A percentile compares a stretch with the other conserved stretches of the same genome.
These are phyloP conservation scores for Sterrhoptilus dennistouni DNA, from an alignment of 2,113 vertebrate species.

Conservation along the genomic window DNA sequence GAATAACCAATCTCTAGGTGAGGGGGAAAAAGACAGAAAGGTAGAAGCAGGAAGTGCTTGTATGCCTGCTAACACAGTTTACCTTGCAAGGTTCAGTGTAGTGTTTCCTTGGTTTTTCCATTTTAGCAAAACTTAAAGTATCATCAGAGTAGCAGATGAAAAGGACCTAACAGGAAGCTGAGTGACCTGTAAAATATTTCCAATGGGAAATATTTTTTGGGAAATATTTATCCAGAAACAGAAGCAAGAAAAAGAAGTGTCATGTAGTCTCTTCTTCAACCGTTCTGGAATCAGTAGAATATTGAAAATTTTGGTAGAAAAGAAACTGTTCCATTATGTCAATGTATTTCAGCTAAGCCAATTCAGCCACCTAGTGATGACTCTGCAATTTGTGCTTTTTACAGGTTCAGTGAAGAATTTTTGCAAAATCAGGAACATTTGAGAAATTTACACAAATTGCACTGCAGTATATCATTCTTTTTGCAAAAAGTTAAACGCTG, in stretches of 20 bases:
- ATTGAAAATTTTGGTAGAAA: background rate
- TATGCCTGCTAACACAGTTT: background rate
- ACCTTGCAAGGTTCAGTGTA: background rate
- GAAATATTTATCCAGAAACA: background rate
- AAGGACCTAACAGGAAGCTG: background rate
- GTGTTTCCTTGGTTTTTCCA: background rate
- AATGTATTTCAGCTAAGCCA: background rate
- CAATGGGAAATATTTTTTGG: background rate
- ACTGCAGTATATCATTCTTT: background rate
- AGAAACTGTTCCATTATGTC: background rate
- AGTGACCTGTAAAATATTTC: background rate
- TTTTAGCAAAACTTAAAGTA: background rate
- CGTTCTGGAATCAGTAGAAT: background rate
- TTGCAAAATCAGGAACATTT: background rate
- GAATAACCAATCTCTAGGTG: background rate
- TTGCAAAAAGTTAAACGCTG: background rate
- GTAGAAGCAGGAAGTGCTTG: background rate
- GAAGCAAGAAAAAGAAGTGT: background rate
- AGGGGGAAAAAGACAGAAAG: fast-evolving
- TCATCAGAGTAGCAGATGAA: background rate
- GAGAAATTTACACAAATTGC: background rate
- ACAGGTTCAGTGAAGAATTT: background rate
- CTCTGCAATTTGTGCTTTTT: background rate
- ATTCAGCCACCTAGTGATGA: background rate
- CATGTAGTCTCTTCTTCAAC: background rate